Conservation (phyloP, 2,113 vertebrate genomes). For the Gallinago paraguaiae region DNA sequence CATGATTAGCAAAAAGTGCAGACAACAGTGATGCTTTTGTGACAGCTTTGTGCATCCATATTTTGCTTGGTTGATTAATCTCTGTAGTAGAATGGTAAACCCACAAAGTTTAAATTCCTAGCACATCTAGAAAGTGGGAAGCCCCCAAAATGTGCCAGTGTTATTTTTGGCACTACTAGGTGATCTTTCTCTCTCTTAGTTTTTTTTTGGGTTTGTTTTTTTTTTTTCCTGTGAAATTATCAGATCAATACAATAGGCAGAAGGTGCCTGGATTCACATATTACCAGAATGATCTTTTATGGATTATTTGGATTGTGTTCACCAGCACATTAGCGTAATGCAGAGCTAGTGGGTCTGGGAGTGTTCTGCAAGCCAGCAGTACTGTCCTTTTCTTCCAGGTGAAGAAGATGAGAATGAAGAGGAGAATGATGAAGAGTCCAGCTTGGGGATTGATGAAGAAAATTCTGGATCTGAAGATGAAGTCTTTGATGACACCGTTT, state of each 20-base stretch:
- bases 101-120: background rate
- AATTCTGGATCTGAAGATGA: slow-evolving; percentile 74
- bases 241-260: background rate
- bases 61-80: background rate
- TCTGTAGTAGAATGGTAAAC: background rate
- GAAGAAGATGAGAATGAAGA: slow-evolving; percentile 80
- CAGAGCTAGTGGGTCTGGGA: background rate
- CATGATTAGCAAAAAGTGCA: background rate
- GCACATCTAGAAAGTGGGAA: background rate
- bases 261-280: background rate
- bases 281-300: background rate
- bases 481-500: slow-evolving; percentile 77
- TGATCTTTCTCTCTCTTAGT: background rate
- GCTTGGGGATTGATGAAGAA: slow-evolving; percentile 75
- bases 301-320: background rate
- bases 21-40: background rate
- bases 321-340: background rate
- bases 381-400: slow-evolving; percentile 65
- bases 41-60: background rate
- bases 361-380: background rate
- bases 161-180: background rate
- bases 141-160: background rate
- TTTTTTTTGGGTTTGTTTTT: background rate
- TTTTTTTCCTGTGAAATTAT: background rate
- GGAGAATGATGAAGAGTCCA: slow-evolving; percentile 78